Percentiles rank a stretch among this genome's conserved stretches.
phyloP scores from a whole-genome alignment of 2,888 invertebrate species.

The Ophioninae sp. region DNA sequence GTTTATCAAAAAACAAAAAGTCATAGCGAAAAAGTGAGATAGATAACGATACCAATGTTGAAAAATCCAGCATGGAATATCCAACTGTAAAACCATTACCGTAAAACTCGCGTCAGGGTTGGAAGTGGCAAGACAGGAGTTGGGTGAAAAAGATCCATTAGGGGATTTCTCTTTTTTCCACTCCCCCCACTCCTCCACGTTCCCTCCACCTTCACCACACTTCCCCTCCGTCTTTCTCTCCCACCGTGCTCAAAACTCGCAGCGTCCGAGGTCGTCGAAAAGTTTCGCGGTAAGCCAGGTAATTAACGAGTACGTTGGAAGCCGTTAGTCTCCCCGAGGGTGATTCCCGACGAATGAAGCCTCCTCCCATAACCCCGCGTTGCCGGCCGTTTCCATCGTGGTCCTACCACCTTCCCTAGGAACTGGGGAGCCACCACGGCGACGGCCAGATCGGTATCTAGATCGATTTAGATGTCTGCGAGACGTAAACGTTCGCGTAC shows the following conservation, averaged over 20 bases:
- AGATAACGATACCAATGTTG: neutral
- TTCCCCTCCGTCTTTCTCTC: neutral
- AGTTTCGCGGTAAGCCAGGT: conserved; percentile 74
- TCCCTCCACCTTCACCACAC: neutral
- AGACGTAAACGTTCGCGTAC: conserved; percentile 54
- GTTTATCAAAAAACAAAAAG: neutral
- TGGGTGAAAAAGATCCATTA: conserved; percentile 68
- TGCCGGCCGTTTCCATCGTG: conserved; percentile 1
- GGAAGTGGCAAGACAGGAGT: conserved; percentile 5
- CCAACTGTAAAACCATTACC: conserved; percentile 71
- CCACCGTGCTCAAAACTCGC: conserved; percentile 56
- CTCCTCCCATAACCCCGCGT: neutral
- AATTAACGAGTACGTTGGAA: conserved; percentile 74
- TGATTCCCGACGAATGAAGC: conserved; percentile 68
- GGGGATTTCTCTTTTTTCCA: conserved; percentile 48
- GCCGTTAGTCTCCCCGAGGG: conserved; percentile 69
- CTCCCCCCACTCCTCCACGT: conserved; percentile 25
- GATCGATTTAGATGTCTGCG: conserved; percentile 72
- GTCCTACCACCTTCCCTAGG: conserved; percentile 15
- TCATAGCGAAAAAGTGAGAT: neutral
- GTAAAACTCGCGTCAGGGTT: conserved; percentile 39
- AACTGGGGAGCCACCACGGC: conserved; percentile 38
- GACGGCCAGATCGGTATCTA: conserved; percentile 69
- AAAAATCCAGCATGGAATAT: conserved; percentile 41
- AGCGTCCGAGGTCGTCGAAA: conserved; percentile 71